Evolutionary conservation across 2,888 invertebrate species (phyloP), one percentile per base, ranked within the genome.

Genomic region (Stenchaetothrips biformis): DNA sequence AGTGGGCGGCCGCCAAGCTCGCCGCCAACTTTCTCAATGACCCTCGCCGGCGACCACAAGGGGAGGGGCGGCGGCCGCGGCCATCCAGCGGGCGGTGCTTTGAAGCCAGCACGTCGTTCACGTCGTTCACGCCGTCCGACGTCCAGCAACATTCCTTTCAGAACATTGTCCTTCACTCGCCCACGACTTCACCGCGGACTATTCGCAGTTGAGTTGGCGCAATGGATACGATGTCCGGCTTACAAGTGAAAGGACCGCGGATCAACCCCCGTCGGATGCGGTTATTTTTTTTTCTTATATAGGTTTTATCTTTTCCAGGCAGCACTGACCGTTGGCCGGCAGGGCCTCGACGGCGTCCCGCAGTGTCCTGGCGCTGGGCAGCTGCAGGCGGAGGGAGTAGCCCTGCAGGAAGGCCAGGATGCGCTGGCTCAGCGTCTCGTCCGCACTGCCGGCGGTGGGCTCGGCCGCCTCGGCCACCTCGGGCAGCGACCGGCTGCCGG

Each of bases 311-410:
- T n/a, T n/a, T n/a, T n/a, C n/a, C n/a, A n/a, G n/a, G n/a, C n/a
- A n/a, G n/a, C n/a, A n/a, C 67, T 74, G 11, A 74, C 67, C 67
- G 25, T 74, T 74, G 67, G 11, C 67, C 21, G 59, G 16, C 13
- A 4, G 37, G 37, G 37, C 21, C 21, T 74, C 67, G 1, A 74
- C 25, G 21, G 11, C 67, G 25, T 74, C 67, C 67, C 67, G 67
- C 21, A 74, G 21, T 9, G 67, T 74, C 67, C 67, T 74, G 67
- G 67, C 25, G 67, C 67, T 74, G 21, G 67, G 67, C 21, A 74
- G 67, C 67, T 74, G 67, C 67, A 74, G 25, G 67, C 67, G 67
- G 21, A 74, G 67, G 21, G 67, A 74, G 67, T 74, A 74, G 67
- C 67, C 67, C 67, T 74, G 7, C 21, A 74, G 67, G 21, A 74